Base-by-base conservation (phyloP, 30 jellyfish, hydroid and myxozoan genomes). In the Aurelia coerulea region DNA sequence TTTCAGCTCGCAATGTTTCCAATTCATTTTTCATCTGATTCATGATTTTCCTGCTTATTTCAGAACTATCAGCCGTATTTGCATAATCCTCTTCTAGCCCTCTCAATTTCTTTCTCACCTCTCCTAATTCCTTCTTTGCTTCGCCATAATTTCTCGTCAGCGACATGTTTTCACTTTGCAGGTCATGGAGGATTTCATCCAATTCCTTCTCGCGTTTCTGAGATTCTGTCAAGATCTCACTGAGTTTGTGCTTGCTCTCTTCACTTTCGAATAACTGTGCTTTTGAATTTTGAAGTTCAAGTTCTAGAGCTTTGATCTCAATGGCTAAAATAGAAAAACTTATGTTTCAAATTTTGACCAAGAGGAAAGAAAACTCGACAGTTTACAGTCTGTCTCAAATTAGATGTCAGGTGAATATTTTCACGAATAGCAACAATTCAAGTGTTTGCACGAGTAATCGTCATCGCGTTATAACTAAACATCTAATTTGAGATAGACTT, bases 131-230 rank as follows among this genome's bases (percentile, higher is more conserved):
- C n/a, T 73, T 74, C 54, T 67, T 84, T 35, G 87, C 75, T 17
- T 84, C 88, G n/a, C 85, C 93, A 74, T 74, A 84, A 41, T 62
- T 51, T 41, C 83, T 51, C 16, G 84, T 74, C 34, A 84, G 9
- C 23, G 93, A 73, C 4, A 84, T 14, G 73, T 84, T 78, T 41
- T 84, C 93, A 33, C 88, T 77, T 49, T 84, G 93, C 77, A 73
- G 42, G 4, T 73, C 88, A 4, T 84, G 87, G 3, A 84, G 66
- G 17, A 84, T 52, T 5, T 74, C 83, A 35, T 84, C 93, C 41
- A 84, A 54, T 29, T 84, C 93, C 31, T 67, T 58, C 56, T 84
- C 93, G 23, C 85, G 65, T 29, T 62, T 32, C 54, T 74, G 62
- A 16, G 63, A n/a, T 42, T 75, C 84, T 39, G 49, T 53, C 39